A percentile compares a stretch with the other conserved stretches of the same genome.
These are phyloP conservation scores for Pyrrhia umbra DNA, from an alignment of 2,888 invertebrate species.

Conservation along the genomic window DNA sequence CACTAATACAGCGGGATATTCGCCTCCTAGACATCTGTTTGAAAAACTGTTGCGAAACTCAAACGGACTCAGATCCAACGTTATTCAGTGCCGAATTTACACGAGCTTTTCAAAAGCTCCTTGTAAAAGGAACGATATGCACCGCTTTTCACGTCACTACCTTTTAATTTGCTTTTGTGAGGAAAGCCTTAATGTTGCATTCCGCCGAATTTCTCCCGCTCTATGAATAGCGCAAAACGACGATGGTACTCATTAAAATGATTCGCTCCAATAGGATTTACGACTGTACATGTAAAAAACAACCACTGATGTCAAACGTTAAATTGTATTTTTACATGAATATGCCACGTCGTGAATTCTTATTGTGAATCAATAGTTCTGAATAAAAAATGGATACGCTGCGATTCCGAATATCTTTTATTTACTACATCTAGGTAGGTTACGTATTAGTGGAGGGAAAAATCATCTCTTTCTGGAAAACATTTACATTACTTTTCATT, in stretches of 20 bases:
- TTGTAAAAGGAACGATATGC: constrained; percentile 11
- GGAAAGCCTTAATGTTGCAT: constrained; percentile 4
- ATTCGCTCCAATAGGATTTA: constrained; percentile 20
- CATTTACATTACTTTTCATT: too few relatives aligned
- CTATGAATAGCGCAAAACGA: not conserved
- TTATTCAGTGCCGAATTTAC: constrained; percentile 16
- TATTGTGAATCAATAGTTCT: not conserved
- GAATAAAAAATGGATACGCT: too few relatives aligned
- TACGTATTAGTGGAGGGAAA: too few relatives aligned
- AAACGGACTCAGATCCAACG: not conserved
- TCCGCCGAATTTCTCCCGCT: constrained; percentile 10
- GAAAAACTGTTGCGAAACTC: not conserved
- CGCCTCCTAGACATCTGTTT: constrained; percentile 4
- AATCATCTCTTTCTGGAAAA: too few relatives aligned
- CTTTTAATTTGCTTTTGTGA: constrained; percentile 34
- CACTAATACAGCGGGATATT: not conserved
- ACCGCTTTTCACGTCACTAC: constrained; percentile 24
- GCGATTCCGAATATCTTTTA: too few relatives aligned
- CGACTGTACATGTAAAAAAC: not conserved
- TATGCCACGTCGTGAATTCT: too few relatives aligned
- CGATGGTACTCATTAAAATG: constrained; percentile 32
- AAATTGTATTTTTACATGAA: not conserved
- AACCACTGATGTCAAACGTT: not conserved
- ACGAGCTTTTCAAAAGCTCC: constrained; percentile 4
- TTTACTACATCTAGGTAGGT: too few relatives aligned